Percentiles rank a stretch among this genome's conserved stretches.
Conservation (phyloP, 2,797 vertebrate genomes). For the Alectoris magna region DNA sequence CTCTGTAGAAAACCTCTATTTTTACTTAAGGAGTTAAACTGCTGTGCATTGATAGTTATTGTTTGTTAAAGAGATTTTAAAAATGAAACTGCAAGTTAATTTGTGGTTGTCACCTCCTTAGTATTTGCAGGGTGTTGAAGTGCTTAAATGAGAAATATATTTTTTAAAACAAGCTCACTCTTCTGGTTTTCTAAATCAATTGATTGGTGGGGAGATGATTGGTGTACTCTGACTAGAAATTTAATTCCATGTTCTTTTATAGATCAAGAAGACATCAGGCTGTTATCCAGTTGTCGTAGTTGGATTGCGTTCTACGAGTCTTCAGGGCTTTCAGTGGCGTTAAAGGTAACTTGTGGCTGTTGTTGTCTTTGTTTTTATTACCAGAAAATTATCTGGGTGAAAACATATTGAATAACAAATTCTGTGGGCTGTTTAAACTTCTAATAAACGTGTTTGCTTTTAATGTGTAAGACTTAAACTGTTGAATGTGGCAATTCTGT, state of each 20-base stretch:
- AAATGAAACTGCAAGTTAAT: background rate
- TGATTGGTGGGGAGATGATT: background rate
- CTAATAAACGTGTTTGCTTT: background rate
- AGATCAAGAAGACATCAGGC: slow-evolving; percentile 6
- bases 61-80: background rate
- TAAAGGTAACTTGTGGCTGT: slow-evolving; percentile 7
- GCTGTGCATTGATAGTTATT: background rate
- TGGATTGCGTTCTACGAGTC: background rate
- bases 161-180: background rate
- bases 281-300: background rate
- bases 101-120: background rate
- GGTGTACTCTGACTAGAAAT: background rate
- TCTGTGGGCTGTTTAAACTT: background rate
- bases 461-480: background rate
- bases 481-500: background rate
- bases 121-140: background rate
- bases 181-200: background rate
- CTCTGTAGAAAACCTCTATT: background rate
- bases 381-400: background rate
- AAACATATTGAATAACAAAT: background rate
- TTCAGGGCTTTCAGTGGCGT: background rate
- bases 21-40: background rate
- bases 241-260: background rate
- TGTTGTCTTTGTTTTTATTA: background rate
- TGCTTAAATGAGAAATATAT: background rate